A percentile compares a stretch with the other conserved stretches of the same genome.
phyloP scores from a whole-genome alignment of 1,140 invertebrate genomes.

The Aphaenogaster ashmeadi region DNA sequence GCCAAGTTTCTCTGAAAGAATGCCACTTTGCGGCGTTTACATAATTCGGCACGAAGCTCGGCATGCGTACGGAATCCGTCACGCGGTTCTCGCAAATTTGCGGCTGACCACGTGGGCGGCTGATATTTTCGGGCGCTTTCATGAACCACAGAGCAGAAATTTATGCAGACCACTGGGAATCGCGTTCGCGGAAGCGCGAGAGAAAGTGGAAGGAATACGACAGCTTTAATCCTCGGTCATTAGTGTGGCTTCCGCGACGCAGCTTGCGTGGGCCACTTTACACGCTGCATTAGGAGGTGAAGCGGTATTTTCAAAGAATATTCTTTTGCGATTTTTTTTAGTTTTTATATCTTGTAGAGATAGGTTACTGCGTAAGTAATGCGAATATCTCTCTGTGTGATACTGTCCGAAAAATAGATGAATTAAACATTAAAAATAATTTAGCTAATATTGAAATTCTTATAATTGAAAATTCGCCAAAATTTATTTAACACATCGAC shows the following conservation, averaged over 20 bases:
- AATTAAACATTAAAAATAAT: slow-evolving; percentile 12
- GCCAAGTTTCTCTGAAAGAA: slow-evolving; percentile 48
- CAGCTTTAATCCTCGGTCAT: slow-evolving; percentile 60
- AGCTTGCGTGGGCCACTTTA: slow-evolving; percentile 27
- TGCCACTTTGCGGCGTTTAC: slow-evolving; percentile 29
- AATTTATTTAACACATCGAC: background rate
- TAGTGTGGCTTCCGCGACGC: slow-evolving; percentile 42
- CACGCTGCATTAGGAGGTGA: slow-evolving; percentile 18
- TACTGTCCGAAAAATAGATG: background rate
- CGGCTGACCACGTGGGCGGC: slow-evolving; percentile 73
- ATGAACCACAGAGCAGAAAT: slow-evolving; percentile 80
- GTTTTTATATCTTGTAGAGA: background rate
- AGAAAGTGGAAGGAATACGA: slow-evolving; percentile 55
- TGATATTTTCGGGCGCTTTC: slow-evolving; percentile 82
- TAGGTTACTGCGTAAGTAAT: background rate
- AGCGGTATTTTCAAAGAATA: slow-evolving; percentile 21
- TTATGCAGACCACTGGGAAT: slow-evolving; percentile 77
- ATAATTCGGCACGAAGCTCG: slow-evolving; percentile 61
- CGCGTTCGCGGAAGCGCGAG: slow-evolving; percentile 64
- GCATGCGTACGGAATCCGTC: slow-evolving; percentile 60
- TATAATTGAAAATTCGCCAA: background rate
- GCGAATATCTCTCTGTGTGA: background rate
- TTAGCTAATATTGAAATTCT: background rate
- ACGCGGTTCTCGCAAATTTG: slow-evolving; percentile 70
- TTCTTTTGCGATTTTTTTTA: background rate